Conservation (phyloP, 2,888 invertebrate species). For the Lissonota sp. region DNA sequence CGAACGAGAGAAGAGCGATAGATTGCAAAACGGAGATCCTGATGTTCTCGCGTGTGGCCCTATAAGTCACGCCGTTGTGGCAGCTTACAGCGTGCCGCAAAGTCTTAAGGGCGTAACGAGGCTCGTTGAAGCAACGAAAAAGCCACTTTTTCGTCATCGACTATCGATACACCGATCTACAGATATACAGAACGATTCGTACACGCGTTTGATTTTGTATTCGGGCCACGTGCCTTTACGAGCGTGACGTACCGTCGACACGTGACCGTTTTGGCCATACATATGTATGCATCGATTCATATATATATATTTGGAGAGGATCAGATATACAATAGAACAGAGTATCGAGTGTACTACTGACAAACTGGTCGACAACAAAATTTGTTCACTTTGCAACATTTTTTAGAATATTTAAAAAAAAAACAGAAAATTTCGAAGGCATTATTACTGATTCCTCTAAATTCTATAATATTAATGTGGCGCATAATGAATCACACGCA, state of each 20-base stretch:
- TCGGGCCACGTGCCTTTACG: constrained; percentile 75
- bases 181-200: constrained; percentile 10
- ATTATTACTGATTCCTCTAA: neutral
- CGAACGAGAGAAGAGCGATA: constrained; percentile 58
- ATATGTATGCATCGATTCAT: neutral
- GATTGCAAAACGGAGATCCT: constrained; percentile 66
- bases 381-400: neutral
- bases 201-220: constrained; percentile 64
- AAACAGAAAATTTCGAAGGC: constrained; percentile 30
- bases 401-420: constrained; percentile 23
- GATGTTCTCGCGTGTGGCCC: constrained; percentile 45
- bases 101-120: neutral
- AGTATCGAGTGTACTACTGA: constrained; percentile 21
- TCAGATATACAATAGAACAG: constrained; percentile 8
- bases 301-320: constrained; percentile 15
- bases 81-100: neutral
- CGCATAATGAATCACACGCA: neutral
- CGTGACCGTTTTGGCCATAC: constrained; percentile 78
- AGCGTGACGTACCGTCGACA: constrained; percentile 75
- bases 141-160: neutral
- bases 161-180: neutral
- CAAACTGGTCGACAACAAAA: no score
- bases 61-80: constrained; percentile 64
- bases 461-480: neutral
- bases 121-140: neutral